Evolutionary conservation across 2,113 vertebrate species (phyloP).

Genomic region (Arenaria interpres): DNA sequence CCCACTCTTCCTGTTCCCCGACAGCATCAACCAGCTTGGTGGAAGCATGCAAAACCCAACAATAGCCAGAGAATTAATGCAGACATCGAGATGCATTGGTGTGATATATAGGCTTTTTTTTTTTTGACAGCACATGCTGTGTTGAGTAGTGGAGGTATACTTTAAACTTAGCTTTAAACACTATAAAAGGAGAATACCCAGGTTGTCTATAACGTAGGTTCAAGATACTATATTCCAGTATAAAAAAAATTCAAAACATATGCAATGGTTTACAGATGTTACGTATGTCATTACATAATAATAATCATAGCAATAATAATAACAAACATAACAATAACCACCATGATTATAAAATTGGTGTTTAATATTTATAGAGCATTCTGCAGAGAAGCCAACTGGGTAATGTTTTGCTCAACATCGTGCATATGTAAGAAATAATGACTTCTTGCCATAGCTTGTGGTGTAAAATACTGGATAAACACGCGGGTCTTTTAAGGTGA

Average conservation of each 20-base stretch:
- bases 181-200: neutral
- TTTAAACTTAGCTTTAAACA: neutral
- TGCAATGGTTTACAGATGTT: neutral
- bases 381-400: neutral
- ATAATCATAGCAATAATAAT: neutral
- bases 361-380: neutral
- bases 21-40: neutral
- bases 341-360: neutral
- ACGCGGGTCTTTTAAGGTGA: neutral
- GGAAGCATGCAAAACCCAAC: neutral
- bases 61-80: neutral
- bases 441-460: neutral
- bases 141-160: neutral
- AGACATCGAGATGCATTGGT: neutral
- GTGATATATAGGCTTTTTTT: neutral
- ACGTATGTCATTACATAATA: neutral
- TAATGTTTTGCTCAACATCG: neutral
- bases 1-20: neutral
- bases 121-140: neutral
- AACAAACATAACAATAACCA: neutral
- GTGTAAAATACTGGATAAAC: neutral
- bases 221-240: neutral
- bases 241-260: neutral
- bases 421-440: neutral
- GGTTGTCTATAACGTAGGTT: neutral